Evolutionary conservation across 1,140 invertebrate species (phyloP), one percentile per base, ranked within the genome.

Genomic region (Mycetomoellerius zeteki): DNA sequence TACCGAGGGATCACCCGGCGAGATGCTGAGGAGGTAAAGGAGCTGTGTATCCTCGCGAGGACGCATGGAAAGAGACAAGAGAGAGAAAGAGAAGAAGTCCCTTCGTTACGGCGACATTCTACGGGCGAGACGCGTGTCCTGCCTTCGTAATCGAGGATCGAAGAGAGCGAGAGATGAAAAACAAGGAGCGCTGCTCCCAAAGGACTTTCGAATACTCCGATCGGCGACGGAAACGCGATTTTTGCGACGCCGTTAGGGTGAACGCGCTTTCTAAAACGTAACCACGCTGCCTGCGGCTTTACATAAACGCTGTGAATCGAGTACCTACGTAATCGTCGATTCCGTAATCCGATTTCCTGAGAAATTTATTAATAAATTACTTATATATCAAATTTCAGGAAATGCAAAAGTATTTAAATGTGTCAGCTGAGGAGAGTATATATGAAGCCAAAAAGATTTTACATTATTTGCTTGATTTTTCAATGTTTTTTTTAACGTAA

Each of bases 61-160:
- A 43, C 64, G n/a, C 33, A 27, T 67, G 69, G 58, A 58, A 73
- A 58, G 60, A 60, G 30, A 37, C 19, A 67, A 52, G 65, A 6
- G 19, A 27, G 60, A 52, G 75, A 58, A 2, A 69, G 64, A 80
- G 56, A 27, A 89, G 92, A 50, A 7, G 91, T 92, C 88, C 89
- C 93, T 93, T 95, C 94, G 94, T 95, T 95, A 95, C 94, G 94
- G 93, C 93, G 95, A 92, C 94, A 95, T 95, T 95, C 94, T 95
- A 91, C 90, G 86, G 90, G 37, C 87, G 88, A 93, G 94, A 95
- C 94, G 95, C 95, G 95, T 95, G 95, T 94, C 94, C 94, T 95
- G 95, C 94, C 93, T 95, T 93, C 94, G 88, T 93, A 94, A 95
- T 95, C 92, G 93, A 88, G 89, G 86, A 92, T 92, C 92, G 91